Conservation (phyloP, 2,888 invertebrate genomes). For the Meghimatium bilineatum region DNA sequence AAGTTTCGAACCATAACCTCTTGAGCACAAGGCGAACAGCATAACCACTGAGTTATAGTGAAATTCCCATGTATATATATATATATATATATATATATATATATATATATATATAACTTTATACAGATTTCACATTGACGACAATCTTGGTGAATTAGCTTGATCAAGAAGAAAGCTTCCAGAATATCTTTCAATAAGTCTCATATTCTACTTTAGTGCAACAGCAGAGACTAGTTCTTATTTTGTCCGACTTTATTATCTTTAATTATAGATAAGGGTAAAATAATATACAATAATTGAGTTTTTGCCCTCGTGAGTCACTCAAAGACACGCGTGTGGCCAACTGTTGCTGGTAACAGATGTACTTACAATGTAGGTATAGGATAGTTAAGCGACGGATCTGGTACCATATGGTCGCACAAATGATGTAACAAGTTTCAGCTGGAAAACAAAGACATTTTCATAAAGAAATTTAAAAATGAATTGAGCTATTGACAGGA, state of each 20-base stretch:
- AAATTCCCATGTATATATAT: too few species aligned
- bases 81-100: too few species aligned
- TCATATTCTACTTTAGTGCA: too few species aligned
- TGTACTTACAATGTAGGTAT: not conserved
- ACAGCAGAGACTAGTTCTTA: not conserved
- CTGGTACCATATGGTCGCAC: not conserved
- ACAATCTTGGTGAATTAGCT: too few species aligned
- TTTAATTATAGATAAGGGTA: not conserved
- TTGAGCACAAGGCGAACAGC: too few species aligned
- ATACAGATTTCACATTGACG: too few species aligned
- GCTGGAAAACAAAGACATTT: not conserved
- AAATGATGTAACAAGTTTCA: not conserved
- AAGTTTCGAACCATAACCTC: too few species aligned
- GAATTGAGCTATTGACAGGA: not conserved
- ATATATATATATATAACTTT: too few species aligned
- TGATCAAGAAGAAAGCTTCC: too few species aligned
- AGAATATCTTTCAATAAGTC: too few species aligned
- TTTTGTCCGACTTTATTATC: not conserved
- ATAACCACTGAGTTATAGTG: too few species aligned
- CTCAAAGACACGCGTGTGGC: not conserved
- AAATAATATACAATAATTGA: conserved; percentile 1
- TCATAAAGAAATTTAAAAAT: not conserved
- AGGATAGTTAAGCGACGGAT: not conserved
- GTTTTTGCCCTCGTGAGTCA: not conserved
- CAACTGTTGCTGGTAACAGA: not conserved